These are phyloP conservation scores for Colletes latitarsis DNA, from an alignment of 1,140 invertebrate species.

Conservation along the genomic window DNA sequence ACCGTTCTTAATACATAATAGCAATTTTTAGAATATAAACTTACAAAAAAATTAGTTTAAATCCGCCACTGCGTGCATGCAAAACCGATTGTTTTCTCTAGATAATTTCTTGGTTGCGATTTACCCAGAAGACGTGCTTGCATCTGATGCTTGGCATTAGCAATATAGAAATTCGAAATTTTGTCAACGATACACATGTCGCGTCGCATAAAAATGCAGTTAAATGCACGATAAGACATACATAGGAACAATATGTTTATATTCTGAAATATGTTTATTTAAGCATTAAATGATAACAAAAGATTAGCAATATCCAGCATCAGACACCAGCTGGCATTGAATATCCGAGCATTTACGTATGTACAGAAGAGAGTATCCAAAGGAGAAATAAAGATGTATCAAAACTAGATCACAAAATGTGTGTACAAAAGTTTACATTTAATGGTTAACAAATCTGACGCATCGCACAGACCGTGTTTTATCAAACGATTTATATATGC, in stretches of 20 bases:
- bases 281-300: slow-evolving; percentile 10
- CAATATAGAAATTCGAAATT: background rate
- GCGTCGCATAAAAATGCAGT: too few species aligned
- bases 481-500: slow-evolving; percentile 43
- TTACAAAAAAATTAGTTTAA: background rate
- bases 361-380: slow-evolving; percentile 39
- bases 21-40: too few species aligned
- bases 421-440: slow-evolving; percentile 47
- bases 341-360: slow-evolving; percentile 14
- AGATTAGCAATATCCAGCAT: slow-evolving; percentile 26
- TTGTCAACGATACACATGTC: background rate
- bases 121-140: background rate
- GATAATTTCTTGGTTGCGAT: background rate
- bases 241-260: background rate
- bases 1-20: too few species aligned
- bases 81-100: background rate
- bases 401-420: slow-evolving; percentile 48
- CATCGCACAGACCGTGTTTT: slow-evolving; percentile 40
- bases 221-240: background rate
- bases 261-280: slow-evolving; percentile 31
- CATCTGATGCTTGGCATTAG: slow-evolving; percentile 33
- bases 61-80: too few species aligned
- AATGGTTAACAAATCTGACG: slow-evolving; percentile 38
- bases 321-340: slow-evolving; percentile 20
- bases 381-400: slow-evolving; percentile 46